A percentile compares a stretch with the other conserved stretches of the same genome.
phyloP scores from a whole-genome alignment of 2,113 vertebrate species.

The Epinephelus lanceolatus region DNA sequence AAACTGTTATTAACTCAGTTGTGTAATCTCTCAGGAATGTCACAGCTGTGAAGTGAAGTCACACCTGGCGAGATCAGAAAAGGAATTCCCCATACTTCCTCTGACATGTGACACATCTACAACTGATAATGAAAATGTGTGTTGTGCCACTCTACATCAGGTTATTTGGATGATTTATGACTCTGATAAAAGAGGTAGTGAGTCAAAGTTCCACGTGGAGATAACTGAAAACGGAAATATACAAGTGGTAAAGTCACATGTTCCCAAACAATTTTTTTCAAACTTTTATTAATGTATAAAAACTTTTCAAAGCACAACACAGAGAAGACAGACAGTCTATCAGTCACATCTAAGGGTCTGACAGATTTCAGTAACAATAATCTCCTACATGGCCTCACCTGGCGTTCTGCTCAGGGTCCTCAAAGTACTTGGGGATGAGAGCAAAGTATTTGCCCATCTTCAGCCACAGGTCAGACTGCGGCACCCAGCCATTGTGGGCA shows the following conservation, averaged over 20 bases:
- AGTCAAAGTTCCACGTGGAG: not conserved
- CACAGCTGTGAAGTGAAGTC: not conserved
- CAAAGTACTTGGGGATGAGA: slow-evolving; percentile 92
- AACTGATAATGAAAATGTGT: not conserved
- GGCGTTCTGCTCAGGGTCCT: slow-evolving; percentile 88
- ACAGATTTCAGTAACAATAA: not conserved
- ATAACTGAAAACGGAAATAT: not conserved
- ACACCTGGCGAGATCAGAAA: not conserved
- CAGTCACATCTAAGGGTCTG: not conserved
- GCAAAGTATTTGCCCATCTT: slow-evolving; percentile 97
- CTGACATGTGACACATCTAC: not conserved
- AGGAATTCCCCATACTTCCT: not conserved
- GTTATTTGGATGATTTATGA: slow-evolving; percentile 3
- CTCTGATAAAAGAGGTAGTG: slow-evolving; percentile 28
- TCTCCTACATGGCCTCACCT: slow-evolving; percentile 82
- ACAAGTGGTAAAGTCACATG: not conserved
- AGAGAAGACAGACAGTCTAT: not conserved
- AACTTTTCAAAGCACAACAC: not conserved
- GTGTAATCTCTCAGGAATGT: not conserved
- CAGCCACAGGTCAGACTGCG: slow-evolving; percentile 95
- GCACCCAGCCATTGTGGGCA: slow-evolving; percentile 98
- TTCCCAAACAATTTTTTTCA: not conserved
- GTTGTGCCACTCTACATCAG: not conserved
- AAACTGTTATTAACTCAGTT: too few species aligned
- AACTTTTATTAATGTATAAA: not conserved